Base-by-base conservation (phyloP, 2,113 vertebrate species). In the Protobothrops flavoviridis region DNA sequence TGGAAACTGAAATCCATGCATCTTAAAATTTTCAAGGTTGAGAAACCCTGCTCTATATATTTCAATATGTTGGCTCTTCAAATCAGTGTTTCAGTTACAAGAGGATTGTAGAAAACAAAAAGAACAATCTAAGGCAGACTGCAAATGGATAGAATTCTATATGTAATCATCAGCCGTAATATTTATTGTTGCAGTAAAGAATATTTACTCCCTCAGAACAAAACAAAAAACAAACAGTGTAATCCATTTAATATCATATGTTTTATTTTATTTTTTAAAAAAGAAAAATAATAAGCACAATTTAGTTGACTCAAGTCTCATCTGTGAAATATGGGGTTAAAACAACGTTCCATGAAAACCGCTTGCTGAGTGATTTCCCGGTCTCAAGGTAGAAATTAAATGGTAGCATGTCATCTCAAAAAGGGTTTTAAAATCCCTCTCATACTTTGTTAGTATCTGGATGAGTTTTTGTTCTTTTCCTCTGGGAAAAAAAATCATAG, bases 391-490 rank as follows among this genome's bases (percentile, higher is more conserved):
- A 92, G 43, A 85, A 94, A 95, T 92, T 56, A 95, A 94, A 94
- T 61, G 3, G 2, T 33, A 92, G 13, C 23, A 88, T 93, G 50
- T 53, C 23, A 86, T 55, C 90, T 90, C 59, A 55, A 95, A 95
- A 95, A 52, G 1, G 12, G 89, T 90, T 0, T n/a, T 88, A 85
- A 87, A 91, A 29, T 0, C 0, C 0, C 50, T 17, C 92, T 94
- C 87, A 93, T 48, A 15, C 13, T 89, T 92, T 93, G 13, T n/a
- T 55, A 43, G 20, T 74, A 92, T 5, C 26, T 39, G 64, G 81
- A 90, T 92, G 85, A 94, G 10, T 96, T 94, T 93, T 85, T 91
- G 29, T 57, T 93, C 55, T 57, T 74, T 91, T 11, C 91, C 86
- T 87, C 21, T 0, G 69, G 48, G 55, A 94, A 45, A 89, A 57